These are phyloP conservation scores for Megaceryle alcyon DNA, from an alignment of 2,797 vertebrate genomes.

Conservation along the genomic window DNA sequence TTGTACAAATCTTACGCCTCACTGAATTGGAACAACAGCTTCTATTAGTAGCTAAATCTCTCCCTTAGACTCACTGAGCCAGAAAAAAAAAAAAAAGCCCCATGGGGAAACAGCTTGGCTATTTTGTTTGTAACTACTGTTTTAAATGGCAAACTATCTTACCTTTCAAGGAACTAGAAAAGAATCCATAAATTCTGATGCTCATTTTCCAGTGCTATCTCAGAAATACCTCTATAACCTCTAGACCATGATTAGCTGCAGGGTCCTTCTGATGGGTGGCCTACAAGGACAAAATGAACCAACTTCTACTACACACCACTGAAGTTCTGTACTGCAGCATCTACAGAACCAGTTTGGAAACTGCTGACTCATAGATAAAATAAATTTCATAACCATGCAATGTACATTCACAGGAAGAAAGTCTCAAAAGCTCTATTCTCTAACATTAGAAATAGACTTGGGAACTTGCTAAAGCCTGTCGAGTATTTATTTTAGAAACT, in stretches of 20 bases:
- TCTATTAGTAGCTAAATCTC: neutral
- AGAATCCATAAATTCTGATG: neutral
- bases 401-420: neutral
- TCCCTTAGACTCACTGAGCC: neutral
- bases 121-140: neutral
- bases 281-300: neutral
- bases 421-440: neutral
- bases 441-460: neutral
- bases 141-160: neutral
- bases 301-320: neutral
- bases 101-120: neutral
- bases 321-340: neutral
- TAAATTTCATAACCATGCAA: neutral
- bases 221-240: neutral
- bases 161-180: neutral
- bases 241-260: neutral
- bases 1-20: neutral
- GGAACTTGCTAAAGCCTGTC: neutral
- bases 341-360: neutral
- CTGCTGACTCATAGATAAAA: neutral
- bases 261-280: neutral
- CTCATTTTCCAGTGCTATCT: neutral
- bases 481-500: neutral
- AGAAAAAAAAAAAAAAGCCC: rapidly evolving
- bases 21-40: neutral